phyloP scores from a whole-genome alignment of 2,797 vertebrate species.

The Zalophus californianus region DNA sequence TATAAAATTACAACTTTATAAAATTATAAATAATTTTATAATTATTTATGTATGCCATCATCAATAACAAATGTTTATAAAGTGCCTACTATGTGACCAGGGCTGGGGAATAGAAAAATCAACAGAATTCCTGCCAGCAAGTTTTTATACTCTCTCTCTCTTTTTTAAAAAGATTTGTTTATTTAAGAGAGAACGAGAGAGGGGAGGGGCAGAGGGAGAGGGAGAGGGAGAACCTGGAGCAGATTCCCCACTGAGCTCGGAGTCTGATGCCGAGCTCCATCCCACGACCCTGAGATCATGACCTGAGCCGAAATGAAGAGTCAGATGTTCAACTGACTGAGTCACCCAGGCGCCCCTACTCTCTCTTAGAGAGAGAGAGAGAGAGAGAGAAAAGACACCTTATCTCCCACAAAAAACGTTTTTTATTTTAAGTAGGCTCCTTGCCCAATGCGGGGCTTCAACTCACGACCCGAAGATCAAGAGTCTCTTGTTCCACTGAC shows the following conservation, averaged over 20 bases:
- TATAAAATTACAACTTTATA: too few relatives aligned
- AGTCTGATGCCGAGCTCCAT: neutral
- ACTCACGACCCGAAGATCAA: neutral
- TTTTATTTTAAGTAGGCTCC: neutral
- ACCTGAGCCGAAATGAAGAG: neutral
- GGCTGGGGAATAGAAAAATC: neutral
- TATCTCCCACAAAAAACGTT: neutral
- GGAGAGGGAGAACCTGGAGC: neutral
- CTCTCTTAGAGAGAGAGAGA: neutral
- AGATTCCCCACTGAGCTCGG: neutral
- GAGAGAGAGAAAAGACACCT: neutral
- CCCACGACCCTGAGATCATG: neutral
- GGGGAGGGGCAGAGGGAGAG: neutral
- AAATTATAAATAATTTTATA: neutral
- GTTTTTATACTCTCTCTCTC: neutral
- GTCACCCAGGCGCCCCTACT: neutral
- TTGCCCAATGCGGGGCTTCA: neutral
- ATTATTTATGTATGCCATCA: neutral
- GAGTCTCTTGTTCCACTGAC: neutral
- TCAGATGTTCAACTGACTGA: neutral
- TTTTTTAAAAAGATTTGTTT: neutral
- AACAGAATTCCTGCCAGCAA: neutral
- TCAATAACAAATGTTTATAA: conserved; percentile 26
- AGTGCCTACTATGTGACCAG: neutral
- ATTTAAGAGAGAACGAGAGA: neutral